These are phyloP conservation scores for Tetranychus cinnabarinus DNA, from an alignment of 1,140 invertebrate species.

Conservation along the genomic window DNA sequence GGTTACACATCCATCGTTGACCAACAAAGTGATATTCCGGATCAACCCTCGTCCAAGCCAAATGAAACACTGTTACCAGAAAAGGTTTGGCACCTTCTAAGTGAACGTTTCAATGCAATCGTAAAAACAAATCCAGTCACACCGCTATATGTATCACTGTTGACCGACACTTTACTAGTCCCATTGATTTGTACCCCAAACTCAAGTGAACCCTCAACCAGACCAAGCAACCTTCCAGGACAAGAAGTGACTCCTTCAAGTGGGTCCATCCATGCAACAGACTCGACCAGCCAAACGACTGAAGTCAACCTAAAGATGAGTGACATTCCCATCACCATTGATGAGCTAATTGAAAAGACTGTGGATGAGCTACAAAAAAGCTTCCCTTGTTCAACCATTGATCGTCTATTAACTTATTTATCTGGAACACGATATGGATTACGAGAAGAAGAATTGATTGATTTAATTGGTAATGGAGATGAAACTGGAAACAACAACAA, in stretches of 20 bases:
- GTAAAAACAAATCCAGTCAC: neutral
- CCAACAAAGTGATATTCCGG: neutral
- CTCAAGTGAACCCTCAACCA: no score
- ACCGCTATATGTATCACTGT: conserved; percentile 10
- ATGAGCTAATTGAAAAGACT: neutral
- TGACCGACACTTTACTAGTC: conserved; percentile 2
- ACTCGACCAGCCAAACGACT: no score
- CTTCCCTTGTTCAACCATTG: conserved; percentile 11
- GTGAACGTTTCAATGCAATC: neutral
- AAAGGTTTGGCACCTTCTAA: neutral
- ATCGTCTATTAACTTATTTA: conserved; percentile 14
- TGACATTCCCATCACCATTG: conserved; percentile 1
- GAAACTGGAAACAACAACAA: neutral
- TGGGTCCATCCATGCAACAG: no score
- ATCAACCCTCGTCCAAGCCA: neutral
- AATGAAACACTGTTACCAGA: neutral
- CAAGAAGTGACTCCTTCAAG: no score
- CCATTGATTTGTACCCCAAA: no score
- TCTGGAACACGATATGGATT: conserved; percentile 16
- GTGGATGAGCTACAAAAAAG: conserved; percentile 10
- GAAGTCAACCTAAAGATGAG: no score
- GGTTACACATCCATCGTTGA: neutral
- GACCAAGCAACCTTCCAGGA: no score
- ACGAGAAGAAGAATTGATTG: conserved; percentile 16
- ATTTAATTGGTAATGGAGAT: conserved; percentile 9